Conservation (phyloP, 2,888 invertebrate genomes). For the Eugnorisma glareosa region DNA sequence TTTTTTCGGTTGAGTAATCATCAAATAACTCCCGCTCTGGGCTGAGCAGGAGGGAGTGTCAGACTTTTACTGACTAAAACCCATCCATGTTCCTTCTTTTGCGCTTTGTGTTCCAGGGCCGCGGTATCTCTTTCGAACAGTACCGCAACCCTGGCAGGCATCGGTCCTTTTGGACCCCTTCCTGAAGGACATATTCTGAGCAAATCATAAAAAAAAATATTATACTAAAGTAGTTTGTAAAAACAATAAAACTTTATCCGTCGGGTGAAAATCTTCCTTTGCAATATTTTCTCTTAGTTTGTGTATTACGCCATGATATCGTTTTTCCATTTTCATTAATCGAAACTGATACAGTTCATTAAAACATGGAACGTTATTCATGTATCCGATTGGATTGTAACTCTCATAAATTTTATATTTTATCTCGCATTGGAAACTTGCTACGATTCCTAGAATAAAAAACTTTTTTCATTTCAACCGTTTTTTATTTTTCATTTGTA, state of each 20-base stretch:
- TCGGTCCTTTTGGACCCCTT: no score
- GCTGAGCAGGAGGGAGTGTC: no score
- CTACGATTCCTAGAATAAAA: neutral
- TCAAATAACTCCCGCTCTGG: no score
- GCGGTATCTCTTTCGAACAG: no score
- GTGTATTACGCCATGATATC: neutral
- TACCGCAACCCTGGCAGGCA: no score
- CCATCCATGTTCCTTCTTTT: no score
- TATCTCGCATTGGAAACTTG: neutral
- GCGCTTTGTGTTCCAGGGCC: no score
- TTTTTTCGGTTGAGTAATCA: no score
- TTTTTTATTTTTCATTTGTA: neutral
- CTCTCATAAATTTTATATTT: slow-evolving; percentile 1
- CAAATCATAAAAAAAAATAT: no score
- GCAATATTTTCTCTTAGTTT: no score
- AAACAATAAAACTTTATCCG: neutral
- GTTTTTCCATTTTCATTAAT: neutral
- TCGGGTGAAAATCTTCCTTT: neutral
- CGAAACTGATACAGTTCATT: slow-evolving; percentile 8
- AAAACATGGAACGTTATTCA: slow-evolving; percentile 1
- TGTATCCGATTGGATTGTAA: slow-evolving; percentile 20
- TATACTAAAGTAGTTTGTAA: neutral
- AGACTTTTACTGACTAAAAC: no score
- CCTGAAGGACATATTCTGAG: no score
- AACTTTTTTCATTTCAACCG: neutral